These are phyloP conservation scores for Scomber colias DNA, from an alignment of 2,113 vertebrate species.

Conservation along the genomic window DNA sequence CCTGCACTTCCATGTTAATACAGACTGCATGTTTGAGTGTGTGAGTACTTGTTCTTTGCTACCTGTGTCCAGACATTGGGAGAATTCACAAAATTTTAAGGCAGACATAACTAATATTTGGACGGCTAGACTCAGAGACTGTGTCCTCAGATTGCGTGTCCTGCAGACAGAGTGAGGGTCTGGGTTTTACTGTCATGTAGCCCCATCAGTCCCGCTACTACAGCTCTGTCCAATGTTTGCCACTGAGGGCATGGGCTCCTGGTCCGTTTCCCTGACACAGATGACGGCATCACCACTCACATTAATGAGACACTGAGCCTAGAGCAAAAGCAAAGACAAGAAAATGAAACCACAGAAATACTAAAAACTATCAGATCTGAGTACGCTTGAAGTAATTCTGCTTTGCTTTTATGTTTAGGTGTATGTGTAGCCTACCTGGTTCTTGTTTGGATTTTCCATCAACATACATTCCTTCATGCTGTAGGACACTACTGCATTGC, in stretches of 20 bases:
- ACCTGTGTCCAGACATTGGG: constrained; percentile 45
- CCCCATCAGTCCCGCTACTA: constrained; percentile 83
- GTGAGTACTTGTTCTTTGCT: constrained; percentile 32
- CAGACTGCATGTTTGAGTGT: constrained; percentile 26
- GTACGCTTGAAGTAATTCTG: not conserved
- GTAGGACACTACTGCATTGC: constrained; percentile 97
- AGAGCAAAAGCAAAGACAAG: not conserved
- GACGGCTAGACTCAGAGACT: constrained; percentile 53
- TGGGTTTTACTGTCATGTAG: constrained; percentile 80
- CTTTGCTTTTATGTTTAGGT: not conserved
- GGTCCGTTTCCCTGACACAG: constrained; percentile 91
- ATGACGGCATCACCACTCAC: constrained; percentile 97
- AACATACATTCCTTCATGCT: constrained; percentile 99
- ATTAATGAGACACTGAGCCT: constrained; percentile 99
- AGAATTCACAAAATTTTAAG: constrained; percentile 67
- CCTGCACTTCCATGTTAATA: constrained; percentile 17
- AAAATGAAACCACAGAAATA: constrained; percentile 3
- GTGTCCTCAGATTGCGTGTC: constrained; percentile 29
- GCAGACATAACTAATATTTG: constrained; percentile 68
- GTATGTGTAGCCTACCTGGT: constrained; percentile 88
- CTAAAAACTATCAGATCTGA: not conserved
- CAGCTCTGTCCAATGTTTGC: constrained; percentile 75
- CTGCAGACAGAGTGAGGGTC: not conserved
- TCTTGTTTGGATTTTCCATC: constrained; percentile 99
- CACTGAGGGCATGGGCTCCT: constrained; percentile 81